A percentile compares a stretch with the other conserved stretches of the same genome.
These are phyloP conservation scores for Anarrhichthys ocellatus DNA, from an alignment of 2,113 vertebrate species.

Conservation along the genomic window DNA sequence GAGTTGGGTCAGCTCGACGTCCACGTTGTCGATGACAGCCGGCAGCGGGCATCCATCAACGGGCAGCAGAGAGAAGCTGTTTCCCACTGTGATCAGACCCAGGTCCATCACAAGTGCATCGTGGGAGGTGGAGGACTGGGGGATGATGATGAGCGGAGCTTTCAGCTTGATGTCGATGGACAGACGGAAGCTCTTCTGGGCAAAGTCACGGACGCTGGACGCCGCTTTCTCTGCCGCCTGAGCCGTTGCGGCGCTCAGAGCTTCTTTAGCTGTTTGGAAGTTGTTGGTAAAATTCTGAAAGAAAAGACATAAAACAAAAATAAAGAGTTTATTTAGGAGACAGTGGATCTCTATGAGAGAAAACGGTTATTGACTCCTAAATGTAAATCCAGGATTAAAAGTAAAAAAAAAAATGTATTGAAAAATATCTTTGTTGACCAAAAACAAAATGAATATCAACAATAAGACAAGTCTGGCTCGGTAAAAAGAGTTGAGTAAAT, in stretches of 20 bases:
- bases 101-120: conserved; percentile 91
- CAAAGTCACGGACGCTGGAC: conserved; percentile 90
- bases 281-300: conserved; percentile 91
- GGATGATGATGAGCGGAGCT: conserved; percentile 93
- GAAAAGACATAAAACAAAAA: not conserved
- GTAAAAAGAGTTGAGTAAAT: not conserved
- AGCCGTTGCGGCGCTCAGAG: conserved; percentile 89
- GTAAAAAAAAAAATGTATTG: no score
- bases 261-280: conserved; percentile 93
- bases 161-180: conserved; percentile 90
- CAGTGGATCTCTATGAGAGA: not conserved
- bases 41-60: conserved; percentile 83
- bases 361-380: not conserved
- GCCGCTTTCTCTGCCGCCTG: conserved; percentile 95
- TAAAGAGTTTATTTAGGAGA: not conserved
- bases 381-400: not conserved
- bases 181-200: conserved; percentile 93
- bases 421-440: no score
- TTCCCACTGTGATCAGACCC: conserved; percentile 91
- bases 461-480: not conserved
- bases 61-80: conserved; percentile 86
- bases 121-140: conserved; percentile 89
- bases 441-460: not conserved
- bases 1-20: conserved; percentile 89
- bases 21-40: conserved; percentile 91